A percentile compares a stretch with the other conserved stretches of the same genome.
phyloP scores from a whole-genome alignment of 2,888 invertebrate species.

The Pimpla rufipes region DNA sequence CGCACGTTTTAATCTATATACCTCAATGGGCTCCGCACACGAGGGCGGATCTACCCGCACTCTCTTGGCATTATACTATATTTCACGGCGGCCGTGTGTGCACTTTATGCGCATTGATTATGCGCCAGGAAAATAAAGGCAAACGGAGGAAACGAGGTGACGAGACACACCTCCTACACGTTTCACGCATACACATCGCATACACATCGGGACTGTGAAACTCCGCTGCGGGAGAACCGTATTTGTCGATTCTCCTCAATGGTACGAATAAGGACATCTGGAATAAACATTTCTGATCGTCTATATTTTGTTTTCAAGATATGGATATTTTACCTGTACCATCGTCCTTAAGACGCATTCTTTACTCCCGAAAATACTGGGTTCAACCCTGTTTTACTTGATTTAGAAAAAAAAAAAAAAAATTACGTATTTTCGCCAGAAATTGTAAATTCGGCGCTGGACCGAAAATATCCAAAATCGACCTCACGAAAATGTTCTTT shows the following conservation, averaged over 20 bases:
- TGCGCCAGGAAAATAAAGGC: slow-evolving; percentile 43
- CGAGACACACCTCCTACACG: slow-evolving; percentile 58
- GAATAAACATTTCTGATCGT: too few species aligned
- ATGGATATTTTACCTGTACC: too few species aligned
- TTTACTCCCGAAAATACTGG: too few species aligned
- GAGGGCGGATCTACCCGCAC: slow-evolving; percentile 29
- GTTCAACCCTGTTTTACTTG: too few species aligned
- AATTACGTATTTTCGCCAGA: too few species aligned
- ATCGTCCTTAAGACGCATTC: too few species aligned
- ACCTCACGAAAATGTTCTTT: too few species aligned
- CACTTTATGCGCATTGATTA: slow-evolving; percentile 77
- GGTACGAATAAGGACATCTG: too few species aligned
- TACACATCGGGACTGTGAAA: neutral
- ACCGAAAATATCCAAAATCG: too few species aligned
- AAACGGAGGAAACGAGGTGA: slow-evolving; percentile 45
- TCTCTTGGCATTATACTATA: slow-evolving; percentile 24
- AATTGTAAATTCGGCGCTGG: too few species aligned
- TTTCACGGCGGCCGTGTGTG: slow-evolving; percentile 2
- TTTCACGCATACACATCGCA: slow-evolving; percentile 1
- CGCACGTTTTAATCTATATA: slow-evolving; percentile 34
- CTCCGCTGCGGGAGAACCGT: neutral
- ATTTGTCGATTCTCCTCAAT: neutral
- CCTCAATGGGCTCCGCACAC: slow-evolving; percentile 18
- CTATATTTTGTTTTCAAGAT: too few species aligned
- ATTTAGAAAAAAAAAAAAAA: too few species aligned